These are phyloP conservation scores for Varanus salvator DNA, from an alignment of 2,113 vertebrate genomes.

Conservation along the genomic window DNA sequence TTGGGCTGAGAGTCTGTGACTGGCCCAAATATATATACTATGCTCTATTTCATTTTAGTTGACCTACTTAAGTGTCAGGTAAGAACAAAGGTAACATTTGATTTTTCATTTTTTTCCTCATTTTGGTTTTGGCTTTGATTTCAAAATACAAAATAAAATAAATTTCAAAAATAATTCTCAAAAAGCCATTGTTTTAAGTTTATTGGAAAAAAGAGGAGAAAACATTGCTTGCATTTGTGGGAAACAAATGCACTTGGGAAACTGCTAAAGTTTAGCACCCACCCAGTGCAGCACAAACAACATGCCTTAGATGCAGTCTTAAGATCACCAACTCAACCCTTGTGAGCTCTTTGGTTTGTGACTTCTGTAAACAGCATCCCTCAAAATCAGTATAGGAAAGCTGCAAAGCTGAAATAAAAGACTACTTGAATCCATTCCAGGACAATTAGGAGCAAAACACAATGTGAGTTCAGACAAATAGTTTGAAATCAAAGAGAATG, in stretches of 20 bases:
- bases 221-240: background rate
- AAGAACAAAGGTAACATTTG: no score
- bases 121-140: no score
- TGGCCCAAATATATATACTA: no score
- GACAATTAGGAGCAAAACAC: conserved; percentile 4
- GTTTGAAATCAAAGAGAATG: background rate
- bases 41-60: no score
- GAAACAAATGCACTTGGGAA: background rate
- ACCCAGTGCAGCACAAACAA: background rate
- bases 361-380: background rate
- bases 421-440: conserved; percentile 20
- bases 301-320: background rate
- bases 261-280: background rate
- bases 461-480: background rate
- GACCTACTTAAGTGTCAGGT: no score
- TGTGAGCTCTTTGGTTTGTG: background rate
- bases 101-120: no score
- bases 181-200: background rate
- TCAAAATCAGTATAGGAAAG: conserved; percentile 17
- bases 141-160: no score
- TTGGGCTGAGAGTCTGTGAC: no score
- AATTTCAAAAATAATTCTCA: no score
- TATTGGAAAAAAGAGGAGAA: background rate
- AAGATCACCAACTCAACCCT: background rate
- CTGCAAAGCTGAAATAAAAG: conserved; percentile 6